Percentiles rank a stretch among this genome's conserved stretches.
Conservation (phyloP, 2,113 vertebrate species). For the Mustela lutreola region DNA sequence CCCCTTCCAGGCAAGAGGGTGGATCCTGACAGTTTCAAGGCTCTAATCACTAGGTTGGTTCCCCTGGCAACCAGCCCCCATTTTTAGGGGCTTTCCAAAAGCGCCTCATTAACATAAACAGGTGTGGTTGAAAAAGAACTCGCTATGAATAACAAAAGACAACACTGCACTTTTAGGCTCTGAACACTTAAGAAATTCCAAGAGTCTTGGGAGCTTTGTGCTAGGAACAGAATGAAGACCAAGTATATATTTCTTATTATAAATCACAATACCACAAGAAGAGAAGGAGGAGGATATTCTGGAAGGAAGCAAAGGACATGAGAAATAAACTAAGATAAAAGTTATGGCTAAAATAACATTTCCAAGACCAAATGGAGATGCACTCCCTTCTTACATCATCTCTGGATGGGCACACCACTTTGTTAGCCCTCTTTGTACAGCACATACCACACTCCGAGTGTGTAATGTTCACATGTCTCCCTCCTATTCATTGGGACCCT, state of each 20-base stretch:
- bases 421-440: background rate
- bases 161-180: background rate
- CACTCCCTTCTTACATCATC: background rate
- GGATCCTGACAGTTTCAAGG: background rate
- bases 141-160: conserved; percentile 35
- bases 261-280: conserved; percentile 14
- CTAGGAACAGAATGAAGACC: background rate
- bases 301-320: background rate
- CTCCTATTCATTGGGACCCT: background rate
- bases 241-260: background rate
- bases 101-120: conserved; percentile 14
- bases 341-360: background rate
- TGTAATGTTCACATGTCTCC: background rate
- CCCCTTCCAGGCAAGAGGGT: background rate
- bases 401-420: background rate
- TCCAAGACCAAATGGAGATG: conserved; percentile 8
- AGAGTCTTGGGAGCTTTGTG: background rate
- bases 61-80: background rate
- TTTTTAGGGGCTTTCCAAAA: background rate
- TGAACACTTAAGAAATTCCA: conserved; percentile 2
- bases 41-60: background rate
- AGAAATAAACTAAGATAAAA: conserved; percentile 27
- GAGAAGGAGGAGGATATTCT: background rate
- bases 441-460: background rate
- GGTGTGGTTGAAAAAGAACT: background rate